Base-by-base conservation (phyloP, 2,888 invertebrate species). In the Agrotis clavis region DNA sequence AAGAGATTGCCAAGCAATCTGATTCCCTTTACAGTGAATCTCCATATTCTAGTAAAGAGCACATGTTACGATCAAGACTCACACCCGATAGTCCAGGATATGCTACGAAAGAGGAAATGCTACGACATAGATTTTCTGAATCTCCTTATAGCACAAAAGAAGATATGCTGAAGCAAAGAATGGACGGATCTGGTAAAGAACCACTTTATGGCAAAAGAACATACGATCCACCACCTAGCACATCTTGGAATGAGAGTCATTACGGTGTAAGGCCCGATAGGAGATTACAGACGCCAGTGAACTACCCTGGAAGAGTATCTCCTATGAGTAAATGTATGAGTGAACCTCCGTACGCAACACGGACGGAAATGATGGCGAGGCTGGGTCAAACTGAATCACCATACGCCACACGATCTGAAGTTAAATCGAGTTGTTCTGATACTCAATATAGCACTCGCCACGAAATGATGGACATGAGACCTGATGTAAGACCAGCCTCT, bases 141-240 rank as follows among this genome's bases (percentile, higher is more conserved):
- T 96, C 95, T 16, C 96, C 96, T 6, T 96, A 96, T 77, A 95
- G 92, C 78, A 96, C 96, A 18, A 96, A 96, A 84, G 96, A 96
- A 77, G 96, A 96, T 65, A 92, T 96, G 91, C 77, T 95, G 5
- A 96, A 95, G 81, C 95, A 96, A 80, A 93, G 95, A 91, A 89
- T 95, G 85, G 95, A 95, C 65, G 83, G 85, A 35, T 91, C 92
- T 6, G 87, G 89, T 71, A 96, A 94, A 86, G 96, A 96, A 81
- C 92, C 95, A 18, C 78, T 94, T 59, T 95, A 95, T 81, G 94
- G 94, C 4, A 95, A 93, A 88, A 92, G 95, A 81, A 95, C 95
- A 1, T 96, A 96, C 70, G 96, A 96, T 67, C 96, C 95, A n/a
- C 95, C 95, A 66, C 89, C 92, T 19, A 92, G 91, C 71, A 93